Evolutionary conservation across 2,797 vertebrate species (phyloP).

Genomic region (Intellagama lesueurii): DNA sequence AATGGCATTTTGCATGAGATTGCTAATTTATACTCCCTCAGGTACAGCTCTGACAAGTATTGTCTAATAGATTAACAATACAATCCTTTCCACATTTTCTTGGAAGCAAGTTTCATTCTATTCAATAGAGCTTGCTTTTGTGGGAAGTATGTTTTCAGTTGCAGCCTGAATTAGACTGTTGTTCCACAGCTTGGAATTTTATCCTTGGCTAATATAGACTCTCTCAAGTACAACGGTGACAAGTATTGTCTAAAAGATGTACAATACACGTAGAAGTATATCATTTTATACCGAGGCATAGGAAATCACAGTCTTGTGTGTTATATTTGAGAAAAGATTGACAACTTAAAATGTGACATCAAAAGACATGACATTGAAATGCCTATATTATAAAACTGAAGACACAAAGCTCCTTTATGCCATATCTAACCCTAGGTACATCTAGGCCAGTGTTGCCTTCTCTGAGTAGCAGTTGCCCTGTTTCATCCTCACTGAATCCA

Average conservation of each 20-base stretch:
- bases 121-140: neutral
- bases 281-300: neutral
- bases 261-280: neutral
- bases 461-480: neutral
- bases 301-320: neutral
- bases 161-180: neutral
- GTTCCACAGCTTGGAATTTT: neutral
- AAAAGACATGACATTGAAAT: neutral
- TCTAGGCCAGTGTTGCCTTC: neutral
- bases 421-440: neutral
- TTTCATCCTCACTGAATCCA: too few relatives aligned
- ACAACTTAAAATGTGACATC: neutral
- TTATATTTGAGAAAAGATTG: neutral
- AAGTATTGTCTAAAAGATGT: neutral
- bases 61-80: slow-evolving; percentile 19
- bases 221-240: too few relatives aligned
- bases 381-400: neutral
- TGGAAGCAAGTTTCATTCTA: neutral
- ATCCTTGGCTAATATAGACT: neutral
- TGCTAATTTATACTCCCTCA: slow-evolving; percentile 33
- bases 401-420: neutral
- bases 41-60: neutral
- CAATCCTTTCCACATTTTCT: neutral
- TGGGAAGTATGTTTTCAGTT: neutral
- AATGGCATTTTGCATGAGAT: slow-evolving; percentile 27